Evolutionary conservation across 2,888 invertebrate genomes (phyloP).

Genomic region (Caenorhabditis sp.): DNA sequence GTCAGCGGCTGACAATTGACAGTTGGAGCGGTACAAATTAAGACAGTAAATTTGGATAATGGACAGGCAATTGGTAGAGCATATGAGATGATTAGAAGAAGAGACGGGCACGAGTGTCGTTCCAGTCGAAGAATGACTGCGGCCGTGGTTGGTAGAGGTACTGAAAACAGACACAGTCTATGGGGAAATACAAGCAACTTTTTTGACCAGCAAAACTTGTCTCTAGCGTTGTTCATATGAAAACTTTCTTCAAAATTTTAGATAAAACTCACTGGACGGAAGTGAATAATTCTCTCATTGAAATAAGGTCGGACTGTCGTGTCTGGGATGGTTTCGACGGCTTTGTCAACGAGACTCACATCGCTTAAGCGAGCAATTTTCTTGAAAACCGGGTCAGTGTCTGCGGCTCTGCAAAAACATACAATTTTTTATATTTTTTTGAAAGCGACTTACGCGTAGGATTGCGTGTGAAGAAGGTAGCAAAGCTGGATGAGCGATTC

Average conservation of each 20-base stretch:
- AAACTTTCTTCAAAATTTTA: too few species aligned
- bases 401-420: constrained; percentile 30
- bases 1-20: not conserved
- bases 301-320: constrained; percentile 2
- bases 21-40: not conserved
- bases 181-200: not conserved
- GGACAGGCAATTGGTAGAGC: too few species aligned
- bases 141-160: constrained; percentile 42
- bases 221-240: too few species aligned
- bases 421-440: not conserved
- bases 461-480: constrained; percentile 32
- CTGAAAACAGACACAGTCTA: constrained; percentile 17
- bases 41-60: not conserved
- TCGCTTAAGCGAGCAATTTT: constrained; percentile 43
- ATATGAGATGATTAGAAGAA: constrained; percentile 33
- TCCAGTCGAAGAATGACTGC: constrained; percentile 57
- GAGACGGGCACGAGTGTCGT: constrained; percentile 50
- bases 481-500: constrained; percentile 30
- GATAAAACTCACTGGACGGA: constrained; percentile 38
- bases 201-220: too few species aligned
- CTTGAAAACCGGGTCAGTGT: constrained; percentile 52
- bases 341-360: constrained; percentile 20
- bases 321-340: constrained; percentile 37
- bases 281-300: constrained; percentile 46
- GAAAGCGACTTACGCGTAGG: constrained; percentile 31